Evolutionary conservation across 2,888 invertebrate genomes (phyloP), one percentile per base, ranked within the genome.

Genomic region (Seladonia tumulorum): DNA sequence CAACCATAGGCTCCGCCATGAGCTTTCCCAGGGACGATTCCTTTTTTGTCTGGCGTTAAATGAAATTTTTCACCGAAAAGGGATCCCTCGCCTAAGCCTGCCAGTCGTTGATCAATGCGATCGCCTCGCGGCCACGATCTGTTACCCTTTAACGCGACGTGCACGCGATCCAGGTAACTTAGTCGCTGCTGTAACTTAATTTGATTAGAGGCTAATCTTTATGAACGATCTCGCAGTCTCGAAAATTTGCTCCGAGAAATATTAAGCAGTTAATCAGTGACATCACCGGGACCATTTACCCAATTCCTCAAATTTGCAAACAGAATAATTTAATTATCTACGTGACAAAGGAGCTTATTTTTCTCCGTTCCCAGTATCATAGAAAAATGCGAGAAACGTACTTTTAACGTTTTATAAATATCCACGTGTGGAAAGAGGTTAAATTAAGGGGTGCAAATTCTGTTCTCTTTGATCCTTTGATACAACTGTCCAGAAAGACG

Each of bases 61-160:
- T 57, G 42, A 25, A n/a, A 45, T 45, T 83, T 72, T 76, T 83
- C 70, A 76, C 42, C 82, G 29, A 79, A 72, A 72, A 76, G 47
- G 16, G 1, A 16, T 22, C 16, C 16, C 0, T 22, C 18, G 29
- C 5, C n/a, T 42, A n/a, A 68, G 22, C 68, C n/a, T 18, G 22
- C 3, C 68, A 22, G 68, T 68, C 22, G 22, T n/a, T 42, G 68
- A 68, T 68, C 68, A 39, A 39, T 68, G 3, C 68, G 68, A 66
- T 66, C 29, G 8, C 35, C 29, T 10, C 10, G 66, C 18, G 66
- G 18, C 35, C 16, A 8, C 29, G 35, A 29, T 66, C 35, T 66
- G 66, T 29, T 66, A 66, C 35, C 22, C 35, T 10, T 8, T 29
- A 22, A 35, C 10, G 22, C 35, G 25, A 29, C 29, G 16, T 2